A percentile compares a stretch with the other conserved stretches of the same genome.
Evolutionary conservation across 1,140 invertebrate species (phyloP).

Genomic region (Sesamia nonagrioides): DNA sequence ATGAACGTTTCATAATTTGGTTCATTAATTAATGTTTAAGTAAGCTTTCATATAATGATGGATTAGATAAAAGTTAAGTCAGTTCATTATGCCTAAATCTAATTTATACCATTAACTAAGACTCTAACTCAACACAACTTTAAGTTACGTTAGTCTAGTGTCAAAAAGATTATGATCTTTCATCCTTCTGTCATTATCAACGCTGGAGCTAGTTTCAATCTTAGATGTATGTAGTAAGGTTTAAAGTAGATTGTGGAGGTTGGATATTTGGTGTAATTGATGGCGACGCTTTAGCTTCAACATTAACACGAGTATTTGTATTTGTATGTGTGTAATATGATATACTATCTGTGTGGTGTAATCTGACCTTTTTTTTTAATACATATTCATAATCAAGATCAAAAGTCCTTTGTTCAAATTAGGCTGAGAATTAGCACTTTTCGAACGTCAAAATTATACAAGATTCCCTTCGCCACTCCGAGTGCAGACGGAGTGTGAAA

Average conservation of each 20-base stretch:
- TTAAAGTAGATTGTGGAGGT: background rate
- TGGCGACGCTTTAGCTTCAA: conserved; percentile 1
- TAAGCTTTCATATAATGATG: conserved; percentile 1
- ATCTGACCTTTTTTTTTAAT: too few relatives aligned
- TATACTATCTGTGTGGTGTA: too few relatives aligned
- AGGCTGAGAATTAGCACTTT: too few relatives aligned
- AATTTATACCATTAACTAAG: background rate
- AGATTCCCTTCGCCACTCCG: too few relatives aligned
- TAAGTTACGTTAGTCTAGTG: background rate
- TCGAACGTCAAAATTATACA: too few relatives aligned
- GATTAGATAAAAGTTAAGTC: background rate
- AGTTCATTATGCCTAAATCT: conserved; percentile 15
- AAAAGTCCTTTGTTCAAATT: too few relatives aligned
- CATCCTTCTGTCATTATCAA: conserved; percentile 6
- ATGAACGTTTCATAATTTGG: background rate
- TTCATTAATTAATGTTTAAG: background rate
- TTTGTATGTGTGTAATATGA: too few relatives aligned
- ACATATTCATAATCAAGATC: too few relatives aligned
- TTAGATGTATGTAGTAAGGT: background rate
- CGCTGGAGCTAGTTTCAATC: background rate
- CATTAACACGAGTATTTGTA: background rate
- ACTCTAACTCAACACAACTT: conserved; percentile 11
- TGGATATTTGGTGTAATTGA: conserved; percentile 12
- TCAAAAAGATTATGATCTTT: conserved; percentile 33
- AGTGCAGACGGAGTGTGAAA: too few relatives aligned